Percentiles rank a stretch among this genome's conserved stretches.
These are phyloP conservation scores for Eupithecia subumbrata DNA, from an alignment of 2,888 invertebrate genomes.

Conservation along the genomic window DNA sequence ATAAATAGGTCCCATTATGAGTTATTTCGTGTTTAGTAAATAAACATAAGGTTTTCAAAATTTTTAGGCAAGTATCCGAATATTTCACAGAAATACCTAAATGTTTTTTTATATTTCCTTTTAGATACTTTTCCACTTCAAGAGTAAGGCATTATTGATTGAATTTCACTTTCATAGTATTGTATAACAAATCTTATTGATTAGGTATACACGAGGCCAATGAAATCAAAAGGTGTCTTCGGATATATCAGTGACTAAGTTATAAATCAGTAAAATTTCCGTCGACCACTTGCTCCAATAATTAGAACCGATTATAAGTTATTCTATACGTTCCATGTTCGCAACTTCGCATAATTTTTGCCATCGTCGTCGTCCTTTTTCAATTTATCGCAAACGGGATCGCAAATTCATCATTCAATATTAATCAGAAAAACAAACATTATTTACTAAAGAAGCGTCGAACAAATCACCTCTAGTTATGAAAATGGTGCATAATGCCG, in stretches of 20 bases:
- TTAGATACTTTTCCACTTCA: background rate
- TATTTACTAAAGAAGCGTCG: slow-evolving; percentile 48
- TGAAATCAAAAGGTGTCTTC: background rate
- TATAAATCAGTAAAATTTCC: background rate
- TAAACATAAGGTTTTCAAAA: background rate
- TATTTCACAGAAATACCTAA: background rate
- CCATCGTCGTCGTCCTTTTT: background rate
- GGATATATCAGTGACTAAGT: background rate
- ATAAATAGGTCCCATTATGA: too few species aligned
- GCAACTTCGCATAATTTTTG: background rate
- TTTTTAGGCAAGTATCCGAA: background rate
- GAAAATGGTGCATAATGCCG: slow-evolving; percentile 53
- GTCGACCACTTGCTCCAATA: background rate
- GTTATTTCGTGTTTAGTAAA: background rate
- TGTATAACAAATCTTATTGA: background rate
- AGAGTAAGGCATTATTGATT: background rate
- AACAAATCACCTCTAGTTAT: slow-evolving; percentile 57
- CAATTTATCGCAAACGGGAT: slow-evolving; percentile 42
- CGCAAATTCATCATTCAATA: slow-evolving; percentile 57
- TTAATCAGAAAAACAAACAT: slow-evolving; percentile 63
- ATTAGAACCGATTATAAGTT: background rate
- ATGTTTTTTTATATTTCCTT: too few species aligned
- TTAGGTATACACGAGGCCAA: background rate
- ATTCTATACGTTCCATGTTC: background rate
- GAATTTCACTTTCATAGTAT: background rate